Conservation (phyloP, 2,113 vertebrate species). For the Nothobranchius kuhntae region DNA sequence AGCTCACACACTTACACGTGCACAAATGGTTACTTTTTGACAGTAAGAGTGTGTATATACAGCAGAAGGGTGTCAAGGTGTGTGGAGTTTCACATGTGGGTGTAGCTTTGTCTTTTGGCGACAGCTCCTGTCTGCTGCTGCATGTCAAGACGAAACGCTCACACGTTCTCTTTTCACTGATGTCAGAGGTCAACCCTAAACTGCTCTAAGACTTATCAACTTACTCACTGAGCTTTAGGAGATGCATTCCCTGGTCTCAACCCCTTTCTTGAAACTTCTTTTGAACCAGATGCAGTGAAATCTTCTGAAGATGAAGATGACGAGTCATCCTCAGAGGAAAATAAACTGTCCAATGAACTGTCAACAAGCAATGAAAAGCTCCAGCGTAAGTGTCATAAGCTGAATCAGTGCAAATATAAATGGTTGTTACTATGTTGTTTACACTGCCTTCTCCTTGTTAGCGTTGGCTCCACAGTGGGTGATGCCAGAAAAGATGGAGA, state of each 20-base stretch:
- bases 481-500: conserved; percentile 91
- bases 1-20: too few species aligned
- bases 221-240: not conserved
- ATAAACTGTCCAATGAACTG: conserved; percentile 70
- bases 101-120: conserved; percentile 14
- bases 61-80: conserved; percentile 14
- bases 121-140: conserved; percentile 39
- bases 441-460: conserved; percentile 14
- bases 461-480: conserved; percentile 87
- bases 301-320: conserved; percentile 92
- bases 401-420: not conserved
- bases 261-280: not conserved
- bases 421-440: not conserved
- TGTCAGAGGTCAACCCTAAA: conserved; percentile 49
- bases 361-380: conserved; percentile 69
- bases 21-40: not conserved
- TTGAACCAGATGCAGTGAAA: conserved; percentile 78
- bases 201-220: not conserved
- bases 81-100: conserved; percentile 34
- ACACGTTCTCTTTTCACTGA: not conserved
- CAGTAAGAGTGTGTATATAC: conserved; percentile 3
- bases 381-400: conserved; percentile 62
- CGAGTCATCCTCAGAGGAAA: conserved; percentile 91
- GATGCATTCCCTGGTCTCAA: not conserved
- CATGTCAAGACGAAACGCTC: conserved; percentile 12